Conservation (phyloP, 2,888 invertebrate species). For the Alcis repandata region DNA sequence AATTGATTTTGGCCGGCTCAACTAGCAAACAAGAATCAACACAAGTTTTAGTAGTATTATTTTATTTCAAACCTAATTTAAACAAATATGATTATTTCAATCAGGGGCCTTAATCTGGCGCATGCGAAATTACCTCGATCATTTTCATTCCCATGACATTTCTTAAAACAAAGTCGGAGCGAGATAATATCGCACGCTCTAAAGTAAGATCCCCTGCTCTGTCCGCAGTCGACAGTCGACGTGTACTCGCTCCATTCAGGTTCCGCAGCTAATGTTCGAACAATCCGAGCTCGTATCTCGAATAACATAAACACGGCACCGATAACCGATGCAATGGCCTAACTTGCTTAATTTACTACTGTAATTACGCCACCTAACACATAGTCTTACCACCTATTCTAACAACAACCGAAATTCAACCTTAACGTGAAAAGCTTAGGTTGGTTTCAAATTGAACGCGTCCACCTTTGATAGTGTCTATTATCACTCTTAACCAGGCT, state of each 20-base stretch:
- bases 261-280: constrained; percentile 4
- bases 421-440: constrained; percentile 7
- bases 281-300: constrained; percentile 37
- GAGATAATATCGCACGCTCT: too few species aligned
- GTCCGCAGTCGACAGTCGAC: too few species aligned
- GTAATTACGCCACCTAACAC: constrained; percentile 58
- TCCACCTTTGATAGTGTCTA: constrained; percentile 26
- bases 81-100: too few species aligned
- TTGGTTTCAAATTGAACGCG: constrained; percentile 10
- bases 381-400: constrained; percentile 28
- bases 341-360: constrained; percentile 59
- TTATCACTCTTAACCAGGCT: constrained; percentile 35
- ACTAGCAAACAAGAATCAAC: too few species aligned
- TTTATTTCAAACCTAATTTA: too few species aligned
- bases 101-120: too few species aligned
- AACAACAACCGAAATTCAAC: constrained; percentile 16
- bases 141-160: too few species aligned
- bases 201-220: too few species aligned
- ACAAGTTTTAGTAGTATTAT: too few species aligned
- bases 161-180: too few species aligned
- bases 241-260: background rate
- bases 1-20: too few species aligned
- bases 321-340: constrained; percentile 49
- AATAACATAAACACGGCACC: constrained; percentile 54
- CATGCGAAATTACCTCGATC: too few species aligned